Evolutionary conservation across 2,797 vertebrate genomes (phyloP).

Genomic region (Cirrhinus molitorella): DNA sequence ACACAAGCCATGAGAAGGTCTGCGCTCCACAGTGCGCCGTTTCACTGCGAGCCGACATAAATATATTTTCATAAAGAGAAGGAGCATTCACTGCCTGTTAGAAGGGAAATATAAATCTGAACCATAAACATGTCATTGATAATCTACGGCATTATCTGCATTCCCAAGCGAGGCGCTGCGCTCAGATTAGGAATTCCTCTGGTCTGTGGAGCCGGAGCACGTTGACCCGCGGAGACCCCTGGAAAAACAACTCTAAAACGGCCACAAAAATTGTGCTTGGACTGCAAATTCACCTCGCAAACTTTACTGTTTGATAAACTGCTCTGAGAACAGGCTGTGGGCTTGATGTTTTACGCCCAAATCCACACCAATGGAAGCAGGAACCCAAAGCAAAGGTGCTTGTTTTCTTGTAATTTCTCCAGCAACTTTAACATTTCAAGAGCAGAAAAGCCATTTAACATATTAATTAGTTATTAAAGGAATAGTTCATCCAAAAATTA

Average conservation of each 20-base stretch:
- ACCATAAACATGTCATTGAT: slow-evolving; percentile 79
- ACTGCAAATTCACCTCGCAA: slow-evolving; percentile 46
- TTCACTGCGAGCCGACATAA: slow-evolving; percentile 67
- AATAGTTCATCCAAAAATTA: background rate
- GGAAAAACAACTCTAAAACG: slow-evolving; percentile 60
- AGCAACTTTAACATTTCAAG: background rate
- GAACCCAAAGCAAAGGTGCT: background rate
- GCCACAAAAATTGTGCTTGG: slow-evolving; percentile 49
- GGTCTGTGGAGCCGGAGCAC: slow-evolving; percentile 61
- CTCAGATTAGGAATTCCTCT: slow-evolving; percentile 74
- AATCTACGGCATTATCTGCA: slow-evolving; percentile 78
- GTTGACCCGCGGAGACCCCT: slow-evolving; percentile 52
- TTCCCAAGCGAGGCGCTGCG: slow-evolving; percentile 69
- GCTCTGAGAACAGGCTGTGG: background rate
- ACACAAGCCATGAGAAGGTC: slow-evolving; percentile 25
- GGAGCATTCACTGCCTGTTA: slow-evolving; percentile 70
- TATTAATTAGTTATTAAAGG: background rate
- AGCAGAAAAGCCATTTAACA: background rate
- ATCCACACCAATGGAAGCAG: background rate
- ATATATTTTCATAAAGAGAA: slow-evolving; percentile 73
- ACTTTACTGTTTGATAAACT: background rate
- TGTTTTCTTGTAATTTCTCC: background rate
- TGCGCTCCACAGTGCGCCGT: slow-evolving; percentile 36
- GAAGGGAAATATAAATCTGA: slow-evolving; percentile 76
- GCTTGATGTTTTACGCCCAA: background rate